Evolutionary conservation across 2,797 vertebrate species (phyloP), one percentile per base, ranked within the genome.

Genomic region (Yasuhikotakia modesta): DNA sequence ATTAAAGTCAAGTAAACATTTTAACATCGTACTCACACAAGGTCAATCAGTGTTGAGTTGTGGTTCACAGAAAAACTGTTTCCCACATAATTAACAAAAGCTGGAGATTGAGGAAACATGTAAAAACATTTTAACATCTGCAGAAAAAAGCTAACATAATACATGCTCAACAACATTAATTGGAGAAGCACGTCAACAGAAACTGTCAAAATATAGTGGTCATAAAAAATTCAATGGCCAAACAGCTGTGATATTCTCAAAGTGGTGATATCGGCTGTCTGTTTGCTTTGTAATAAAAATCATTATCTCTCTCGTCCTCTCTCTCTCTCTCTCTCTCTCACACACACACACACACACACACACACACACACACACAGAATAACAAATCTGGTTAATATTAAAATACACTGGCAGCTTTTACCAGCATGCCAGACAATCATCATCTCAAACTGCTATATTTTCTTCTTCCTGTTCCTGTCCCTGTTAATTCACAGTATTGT

Each of bases 1-100:
- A 78, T 45, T 64, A 63, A 52, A 70, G 53, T 63, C 1, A 10
- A 60, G 60, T 46, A 60, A 68, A 22, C 52, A 65, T 65, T 16
- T 64, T 64, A 50, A 64, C 71, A 43, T 58, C 14, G 4, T 7
- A 8, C 60, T 35, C 3, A 19, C 30, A n/a, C 52, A 11, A 43
- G 52, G 32, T 17, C 64, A 16, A 46, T 50, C 39, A 43, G 39
- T 7, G 21, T 17, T 74, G n/a, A 13, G 21, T 21, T 12, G n/a
- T 7, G n/a, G 22, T 24, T 27, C 16, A 27, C 55, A 5, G 57
- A 24, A n/a, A n/a, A n/a, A n/a, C n/a, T n/a, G n/a, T n/a, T n/a
- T n/a, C n/a, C n/a, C n/a, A n/a, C n/a, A n/a, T n/a, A n/a, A n/a
- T n/a, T n/a, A n/a, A n/a, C n/a, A n/a, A n/a, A n/a, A 57, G 50